Base-by-base conservation (phyloP, 2,113 vertebrate species). In the Cyanoderma ruficeps region DNA sequence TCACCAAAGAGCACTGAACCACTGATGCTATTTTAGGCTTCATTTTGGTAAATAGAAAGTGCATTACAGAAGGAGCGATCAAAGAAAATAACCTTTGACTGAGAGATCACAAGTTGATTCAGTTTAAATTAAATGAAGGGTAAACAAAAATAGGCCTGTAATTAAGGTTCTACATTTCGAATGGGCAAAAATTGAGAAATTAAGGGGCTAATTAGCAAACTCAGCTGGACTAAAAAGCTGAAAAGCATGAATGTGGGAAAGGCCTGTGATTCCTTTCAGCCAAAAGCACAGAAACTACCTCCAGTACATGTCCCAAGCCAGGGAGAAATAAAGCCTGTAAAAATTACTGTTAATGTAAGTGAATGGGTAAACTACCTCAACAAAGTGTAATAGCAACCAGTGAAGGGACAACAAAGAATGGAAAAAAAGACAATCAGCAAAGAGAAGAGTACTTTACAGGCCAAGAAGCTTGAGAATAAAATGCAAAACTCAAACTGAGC, bases 21-120 rank as follows among this genome's bases (percentile, higher is more conserved):
- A 93, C 83, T 92, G 83, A 87, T 95, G 89, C 72, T 95, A 95
- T 96, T 97, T 94, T 87, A 83, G 86, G 80, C 52, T 83, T 92
- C 24, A 0, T 93, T 94, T 96, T 94, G 94, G 83, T 93, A 94
- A 96, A 90, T 20, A 92, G 56, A 42, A 74, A 92, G 55, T 8
- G 4, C 64, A 71, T 87, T 91, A 93, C 24, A 81, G 80, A 93
- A 95, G 80, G 81, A 87, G n/a, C 0, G 41, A 96, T 96, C 94
- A 96, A 96, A 94, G 93, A 89, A 94, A 94, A 92, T 88, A 93
- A 94, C 94, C 89, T 96, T 92, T 94, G 93, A 94, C 96, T 92
- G 93, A 88, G 63, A 2, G 33, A 93, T 95, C 86, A 89, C 76
- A 89, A 91, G 91, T 75, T 87, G 89, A 95, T 95, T 93, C 89